phyloP scores from a whole-genome alignment of 2,113 vertebrate genomes.

The Catagonus wagneri region DNA sequence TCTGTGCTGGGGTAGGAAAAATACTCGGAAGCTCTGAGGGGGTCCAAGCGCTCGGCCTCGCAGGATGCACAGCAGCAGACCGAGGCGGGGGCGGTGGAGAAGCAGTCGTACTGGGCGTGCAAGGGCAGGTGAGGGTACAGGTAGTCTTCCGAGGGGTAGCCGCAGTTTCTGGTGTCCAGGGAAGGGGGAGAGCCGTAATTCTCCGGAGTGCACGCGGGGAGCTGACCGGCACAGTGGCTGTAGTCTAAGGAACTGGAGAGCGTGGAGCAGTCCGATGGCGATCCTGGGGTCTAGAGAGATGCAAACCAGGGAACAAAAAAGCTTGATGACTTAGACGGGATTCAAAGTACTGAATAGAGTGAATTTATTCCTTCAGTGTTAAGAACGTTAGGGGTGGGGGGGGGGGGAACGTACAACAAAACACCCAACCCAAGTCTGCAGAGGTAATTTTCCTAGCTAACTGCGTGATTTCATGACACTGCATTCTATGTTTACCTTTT shows the following conservation, averaged over 20 bases:
- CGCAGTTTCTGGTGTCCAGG: constrained; percentile 86
- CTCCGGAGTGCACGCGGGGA: constrained; percentile 86
- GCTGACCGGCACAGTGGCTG: constrained; percentile 91
- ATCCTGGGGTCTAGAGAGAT: constrained; percentile 87
- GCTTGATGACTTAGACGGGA: constrained; percentile 49
- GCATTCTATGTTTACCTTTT: constrained; percentile 37
- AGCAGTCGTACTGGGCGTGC: constrained; percentile 66
- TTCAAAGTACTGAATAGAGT: constrained; percentile 2
- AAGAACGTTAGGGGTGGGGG: constrained; percentile 1
- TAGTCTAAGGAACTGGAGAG: constrained; percentile 88
- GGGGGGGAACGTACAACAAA: neutral
- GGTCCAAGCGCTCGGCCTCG: constrained; percentile 81
- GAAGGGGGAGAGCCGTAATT: constrained; percentile 88
- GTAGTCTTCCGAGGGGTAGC: constrained; percentile 84
- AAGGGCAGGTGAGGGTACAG: constrained; percentile 81
- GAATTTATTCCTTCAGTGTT: neutral
- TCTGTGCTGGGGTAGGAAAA: constrained; percentile 86
- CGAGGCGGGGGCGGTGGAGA: constrained; percentile 79
- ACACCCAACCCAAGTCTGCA: constrained; percentile 32
- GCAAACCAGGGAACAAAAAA: constrained; percentile 55
- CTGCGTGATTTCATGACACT: constrained; percentile 42
- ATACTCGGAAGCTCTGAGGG: constrained; percentile 76
- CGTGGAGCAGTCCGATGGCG: constrained; percentile 87
- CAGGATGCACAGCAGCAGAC: constrained; percentile 88
- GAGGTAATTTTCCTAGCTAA: constrained; percentile 68